phyloP scores from a whole-genome alignment of 2,113 vertebrate species.

The Etia nguti region DNA sequence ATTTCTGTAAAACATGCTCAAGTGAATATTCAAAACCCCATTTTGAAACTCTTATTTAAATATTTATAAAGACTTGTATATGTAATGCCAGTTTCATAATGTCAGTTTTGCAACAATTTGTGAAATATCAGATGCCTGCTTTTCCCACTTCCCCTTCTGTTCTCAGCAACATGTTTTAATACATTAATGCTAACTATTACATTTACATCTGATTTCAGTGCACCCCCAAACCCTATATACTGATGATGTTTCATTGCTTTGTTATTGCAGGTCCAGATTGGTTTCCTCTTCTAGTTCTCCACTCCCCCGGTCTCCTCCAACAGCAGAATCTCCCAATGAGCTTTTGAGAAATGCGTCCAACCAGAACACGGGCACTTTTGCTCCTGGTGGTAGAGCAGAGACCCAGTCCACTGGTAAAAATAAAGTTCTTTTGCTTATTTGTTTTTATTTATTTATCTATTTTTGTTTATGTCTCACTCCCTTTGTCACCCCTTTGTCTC shows the following conservation, averaged over 20 bases:
- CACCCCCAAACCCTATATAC: not conserved
- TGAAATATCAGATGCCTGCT: not conserved
- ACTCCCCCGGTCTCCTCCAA: conserved; percentile 57
- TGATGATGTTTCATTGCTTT: not conserved
- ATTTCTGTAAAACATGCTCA: not conserved
- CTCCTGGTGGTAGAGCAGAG: not conserved
- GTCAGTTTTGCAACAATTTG: not conserved
- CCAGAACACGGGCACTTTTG: not conserved
- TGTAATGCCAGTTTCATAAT: not conserved
- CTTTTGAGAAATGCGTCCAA: conserved; percentile 31
- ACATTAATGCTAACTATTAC: not conserved
- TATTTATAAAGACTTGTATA: not conserved
- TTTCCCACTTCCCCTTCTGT: not conserved
- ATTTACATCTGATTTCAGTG: not conserved
- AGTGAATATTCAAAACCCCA: not conserved
- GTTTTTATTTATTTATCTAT: not conserved
- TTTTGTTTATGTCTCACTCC: not conserved
- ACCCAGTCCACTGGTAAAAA: conserved; percentile 22
- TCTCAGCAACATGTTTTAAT: no score
- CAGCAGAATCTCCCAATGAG: conserved; percentile 45
- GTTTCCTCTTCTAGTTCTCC: conserved; percentile 64
- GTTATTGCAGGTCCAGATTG: conserved; percentile 48
- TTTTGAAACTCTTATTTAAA: not conserved
- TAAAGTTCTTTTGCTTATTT: not conserved
- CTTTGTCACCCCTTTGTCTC: not conserved